Evolutionary conservation across 2,888 invertebrate genomes (phyloP).

Genomic region (Drosophila macrospina): DNA sequence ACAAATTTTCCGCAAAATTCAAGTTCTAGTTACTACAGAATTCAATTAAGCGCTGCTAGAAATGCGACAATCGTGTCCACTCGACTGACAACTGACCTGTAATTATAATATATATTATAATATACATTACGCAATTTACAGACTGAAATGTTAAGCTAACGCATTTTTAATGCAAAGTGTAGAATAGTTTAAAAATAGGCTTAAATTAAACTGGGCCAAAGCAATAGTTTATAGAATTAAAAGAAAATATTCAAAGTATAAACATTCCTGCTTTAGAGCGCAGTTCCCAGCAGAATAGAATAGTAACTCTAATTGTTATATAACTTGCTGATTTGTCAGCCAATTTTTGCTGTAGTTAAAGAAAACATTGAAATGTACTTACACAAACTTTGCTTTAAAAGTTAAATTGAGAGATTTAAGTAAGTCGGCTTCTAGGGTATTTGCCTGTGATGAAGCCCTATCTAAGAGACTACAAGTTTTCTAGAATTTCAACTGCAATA

Average conservation of each 20-base stretch:
- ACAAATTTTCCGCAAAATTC: slow-evolving; percentile 23
- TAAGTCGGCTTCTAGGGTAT: background rate
- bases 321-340: too few species aligned
- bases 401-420: too few species aligned
- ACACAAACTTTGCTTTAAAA: too few species aligned
- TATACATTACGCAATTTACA: background rate
- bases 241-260: too few species aligned
- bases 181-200: background rate
- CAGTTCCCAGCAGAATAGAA: too few species aligned
- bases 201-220: too few species aligned
- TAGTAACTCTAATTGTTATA: too few species aligned
- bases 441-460: background rate
- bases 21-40: slow-evolving; percentile 41
- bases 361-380: too few species aligned
- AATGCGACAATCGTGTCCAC: background rate
- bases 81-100: background rate
- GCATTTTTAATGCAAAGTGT: too few species aligned
- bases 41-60: slow-evolving; percentile 44
- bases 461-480: slow-evolving; percentile 22
- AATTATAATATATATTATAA: background rate
- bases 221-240: too few species aligned
- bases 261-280: too few species aligned
- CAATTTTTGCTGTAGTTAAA: too few species aligned
- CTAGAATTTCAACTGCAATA: slow-evolving; percentile 48
- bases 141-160: background rate